phyloP scores from a whole-genome alignment of 2,113 vertebrate species.

The Gallinago paraguaiae region DNA sequence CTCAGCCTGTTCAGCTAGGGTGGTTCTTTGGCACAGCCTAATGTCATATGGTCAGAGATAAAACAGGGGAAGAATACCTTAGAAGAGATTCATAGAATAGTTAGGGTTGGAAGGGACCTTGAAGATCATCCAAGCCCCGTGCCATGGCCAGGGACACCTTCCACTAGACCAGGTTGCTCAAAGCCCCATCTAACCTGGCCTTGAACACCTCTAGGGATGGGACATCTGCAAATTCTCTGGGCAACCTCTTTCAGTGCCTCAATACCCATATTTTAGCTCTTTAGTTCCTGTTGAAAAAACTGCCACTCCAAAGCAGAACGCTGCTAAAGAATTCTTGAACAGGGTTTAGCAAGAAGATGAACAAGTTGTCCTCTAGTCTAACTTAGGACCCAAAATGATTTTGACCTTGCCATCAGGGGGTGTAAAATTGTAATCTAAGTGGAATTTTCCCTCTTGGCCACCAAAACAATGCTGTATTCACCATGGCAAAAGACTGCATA shows the following conservation, averaged over 20 bases:
- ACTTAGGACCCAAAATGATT: not conserved
- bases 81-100: not conserved
- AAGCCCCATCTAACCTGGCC: not conserved
- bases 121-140: not conserved
- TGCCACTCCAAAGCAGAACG: not conserved
- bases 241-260: not conserved
- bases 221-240: not conserved
- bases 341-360: not conserved
- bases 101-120: not conserved
- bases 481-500: not conserved
- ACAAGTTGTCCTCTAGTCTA: not conserved
- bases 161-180: too few relatives aligned
- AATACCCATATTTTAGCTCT: not conserved
- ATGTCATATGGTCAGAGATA: not conserved
- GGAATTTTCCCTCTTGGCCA: not conserved
- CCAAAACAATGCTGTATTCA: fast-evolving
- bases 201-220: not conserved
- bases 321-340: not conserved
- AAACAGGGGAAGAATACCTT: not conserved
- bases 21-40: not conserved
- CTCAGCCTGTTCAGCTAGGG: not conserved
- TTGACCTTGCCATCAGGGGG: not conserved
- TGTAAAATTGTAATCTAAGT: not conserved
- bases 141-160: too few relatives aligned
- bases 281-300: not conserved